These are phyloP conservation scores for Cebidichthys violaceus DNA, from an alignment of 2,113 vertebrate species.

Conservation along the genomic window DNA sequence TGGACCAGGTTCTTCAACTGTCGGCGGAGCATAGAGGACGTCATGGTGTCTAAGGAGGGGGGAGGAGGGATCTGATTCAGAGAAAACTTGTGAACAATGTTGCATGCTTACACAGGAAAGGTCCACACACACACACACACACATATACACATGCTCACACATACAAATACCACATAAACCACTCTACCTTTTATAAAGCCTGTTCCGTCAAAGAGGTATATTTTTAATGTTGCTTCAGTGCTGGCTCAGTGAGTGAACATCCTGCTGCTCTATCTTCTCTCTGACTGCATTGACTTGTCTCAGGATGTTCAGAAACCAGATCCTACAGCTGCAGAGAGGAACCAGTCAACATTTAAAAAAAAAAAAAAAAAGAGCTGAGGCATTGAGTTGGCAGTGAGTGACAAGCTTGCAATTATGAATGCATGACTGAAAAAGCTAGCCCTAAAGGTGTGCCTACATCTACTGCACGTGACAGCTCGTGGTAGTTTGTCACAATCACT, in stretches of 20 bases:
- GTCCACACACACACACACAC: neutral
- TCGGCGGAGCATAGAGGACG: conserved; percentile 89
- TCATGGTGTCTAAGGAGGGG: conserved; percentile 79
- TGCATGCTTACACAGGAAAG: neutral
- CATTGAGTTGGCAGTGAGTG: neutral
- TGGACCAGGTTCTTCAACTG: conserved; percentile 93
- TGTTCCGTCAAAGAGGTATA: neutral
- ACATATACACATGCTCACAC: neutral
- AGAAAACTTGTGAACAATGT: neutral
- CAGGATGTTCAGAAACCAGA: conserved; percentile 55
- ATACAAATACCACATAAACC: neutral
- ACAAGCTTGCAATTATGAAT: neutral
- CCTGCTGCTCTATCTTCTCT: conserved; percentile 34
- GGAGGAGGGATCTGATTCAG: conserved; percentile 41
- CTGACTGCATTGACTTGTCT: conserved; percentile 40
- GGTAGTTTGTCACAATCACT: conserved; percentile 16
- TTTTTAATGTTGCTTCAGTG: neutral
- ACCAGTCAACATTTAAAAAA: conserved; percentile 26
- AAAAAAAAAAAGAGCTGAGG: conserved; percentile 41
- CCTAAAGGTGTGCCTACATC: neutral
- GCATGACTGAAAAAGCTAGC: neutral
- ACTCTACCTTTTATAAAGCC: conserved; percentile 28
- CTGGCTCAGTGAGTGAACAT: conserved; percentile 59
- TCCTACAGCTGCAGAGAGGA: conserved; percentile 48
- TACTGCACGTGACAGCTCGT: neutral